Conservation (phyloP, 2,888 invertebrate genomes). For the Rhyacophila evoluta region DNA sequence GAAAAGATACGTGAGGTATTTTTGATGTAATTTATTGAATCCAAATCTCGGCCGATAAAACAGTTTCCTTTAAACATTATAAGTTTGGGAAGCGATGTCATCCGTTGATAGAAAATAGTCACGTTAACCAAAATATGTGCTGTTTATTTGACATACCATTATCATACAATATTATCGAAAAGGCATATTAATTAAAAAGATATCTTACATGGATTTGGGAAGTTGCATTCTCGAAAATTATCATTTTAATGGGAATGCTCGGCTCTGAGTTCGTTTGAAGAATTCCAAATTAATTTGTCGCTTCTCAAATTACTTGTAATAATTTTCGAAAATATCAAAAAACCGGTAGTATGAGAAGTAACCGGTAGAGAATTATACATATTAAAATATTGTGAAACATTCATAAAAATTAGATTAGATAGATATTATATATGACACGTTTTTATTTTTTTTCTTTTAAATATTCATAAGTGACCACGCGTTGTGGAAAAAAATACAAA, state of each 20-base stretch:
- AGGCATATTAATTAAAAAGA: neutral
- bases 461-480: slow-evolving; percentile 1
- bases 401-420: slow-evolving; percentile 17
- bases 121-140: no score
- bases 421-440: neutral
- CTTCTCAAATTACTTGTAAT: slow-evolving; percentile 1
- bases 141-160: neutral
- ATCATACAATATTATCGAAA: neutral
- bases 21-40: no score
- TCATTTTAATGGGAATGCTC: slow-evolving; percentile 8
- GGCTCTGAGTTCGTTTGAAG: neutral
- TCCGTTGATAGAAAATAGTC: no score
- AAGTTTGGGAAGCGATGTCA: no score
- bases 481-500: no score
- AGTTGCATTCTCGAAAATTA: slow-evolving; percentile 17
- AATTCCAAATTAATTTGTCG: slow-evolving; percentile 16
- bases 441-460: neutral
- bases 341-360: slow-evolving; percentile 18
- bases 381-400: slow-evolving; percentile 12
- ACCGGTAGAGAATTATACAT: neutral
- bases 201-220: neutral
- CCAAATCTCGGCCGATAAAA: no score
- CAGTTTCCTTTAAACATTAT: no score
- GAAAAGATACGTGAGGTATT: no score
- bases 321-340: slow-evolving; percentile 5